These are phyloP conservation scores for Tethya wilhelma DNA, from an alignment of 37 sponge, comb jelly and placozoan genomes.

Conservation along the genomic window DNA sequence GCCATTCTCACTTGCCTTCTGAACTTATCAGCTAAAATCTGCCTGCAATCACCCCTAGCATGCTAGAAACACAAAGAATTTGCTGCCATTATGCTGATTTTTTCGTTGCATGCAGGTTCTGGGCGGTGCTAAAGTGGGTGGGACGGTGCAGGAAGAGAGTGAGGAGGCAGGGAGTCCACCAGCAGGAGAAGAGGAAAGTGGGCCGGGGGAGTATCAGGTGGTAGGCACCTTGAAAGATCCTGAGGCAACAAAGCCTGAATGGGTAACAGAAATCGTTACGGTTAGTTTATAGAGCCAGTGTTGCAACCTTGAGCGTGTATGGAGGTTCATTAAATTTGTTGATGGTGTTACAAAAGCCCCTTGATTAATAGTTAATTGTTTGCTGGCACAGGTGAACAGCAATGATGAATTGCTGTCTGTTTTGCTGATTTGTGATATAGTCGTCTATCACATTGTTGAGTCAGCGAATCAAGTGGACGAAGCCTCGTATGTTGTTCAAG, in stretches of 20 bases:
- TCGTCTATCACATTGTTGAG: conserved; percentile 80
- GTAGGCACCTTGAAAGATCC: conserved; percentile 72
- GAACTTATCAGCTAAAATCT: background rate
- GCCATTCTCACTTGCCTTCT: background rate
- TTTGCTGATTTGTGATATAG: conserved; percentile 83
- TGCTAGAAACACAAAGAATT: background rate
- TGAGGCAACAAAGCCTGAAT: conserved; percentile 57
- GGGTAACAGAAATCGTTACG: conserved; percentile 60
- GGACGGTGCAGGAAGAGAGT: background rate
- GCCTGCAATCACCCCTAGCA: background rate
- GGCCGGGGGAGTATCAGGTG: conserved; percentile 49
- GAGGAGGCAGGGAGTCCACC: background rate
- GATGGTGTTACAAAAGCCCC: no score
- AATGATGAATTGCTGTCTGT: conserved; percentile 59
- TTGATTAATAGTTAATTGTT: no score
- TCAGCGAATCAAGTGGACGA: conserved; percentile 68
- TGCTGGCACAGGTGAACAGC: conserved; percentile 18
- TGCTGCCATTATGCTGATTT: background rate
- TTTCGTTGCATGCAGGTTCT: conserved; percentile 4
- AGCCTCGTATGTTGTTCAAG: conserved; percentile 75
- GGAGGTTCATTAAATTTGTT: background rate
- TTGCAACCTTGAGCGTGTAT: background rate
- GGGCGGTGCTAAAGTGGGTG: background rate
- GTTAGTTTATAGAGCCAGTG: conserved; percentile 1
- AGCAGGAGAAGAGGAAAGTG: background rate